Conservation (phyloP, 1,140 invertebrate genomes). For the Ceratina australensis region DNA sequence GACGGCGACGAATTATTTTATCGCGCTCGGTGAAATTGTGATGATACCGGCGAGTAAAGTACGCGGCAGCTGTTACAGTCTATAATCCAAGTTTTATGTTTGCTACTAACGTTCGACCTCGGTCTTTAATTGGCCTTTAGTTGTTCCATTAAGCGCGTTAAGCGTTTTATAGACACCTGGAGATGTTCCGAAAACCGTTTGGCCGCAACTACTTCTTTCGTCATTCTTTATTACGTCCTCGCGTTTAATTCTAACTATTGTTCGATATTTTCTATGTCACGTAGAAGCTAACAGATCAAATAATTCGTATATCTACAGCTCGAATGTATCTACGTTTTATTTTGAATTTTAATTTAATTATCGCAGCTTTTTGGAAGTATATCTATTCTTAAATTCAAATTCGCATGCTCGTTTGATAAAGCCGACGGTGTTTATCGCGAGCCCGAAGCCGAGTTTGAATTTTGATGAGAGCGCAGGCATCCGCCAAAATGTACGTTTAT, state of each 20-base stretch:
- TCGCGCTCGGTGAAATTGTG: not conserved
- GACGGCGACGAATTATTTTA: not conserved
- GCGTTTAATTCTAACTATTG: not conserved
- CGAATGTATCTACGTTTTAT: no score
- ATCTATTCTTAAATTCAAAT: not conserved
- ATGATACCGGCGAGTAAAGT: not conserved
- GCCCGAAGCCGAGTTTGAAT: constrained; percentile 1
- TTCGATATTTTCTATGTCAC: not conserved
- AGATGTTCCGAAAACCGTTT: constrained; percentile 6
- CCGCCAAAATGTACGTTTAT: not conserved
- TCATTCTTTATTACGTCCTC: not conserved
- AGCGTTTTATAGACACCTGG: constrained; percentile 33
- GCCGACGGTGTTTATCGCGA: not conserved
- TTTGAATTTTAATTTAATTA: no score
- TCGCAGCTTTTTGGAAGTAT: no score
- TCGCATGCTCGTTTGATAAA: not conserved
- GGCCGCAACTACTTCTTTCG: not conserved
- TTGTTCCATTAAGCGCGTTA: constrained; percentile 10
- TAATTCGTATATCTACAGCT: no score
- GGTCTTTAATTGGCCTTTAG: constrained; percentile 32
- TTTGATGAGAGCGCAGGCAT: not conserved
- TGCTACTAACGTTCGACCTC: constrained; percentile 11
- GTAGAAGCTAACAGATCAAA: not conserved
- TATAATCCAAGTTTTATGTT: constrained; percentile 37
- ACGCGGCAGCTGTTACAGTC: constrained; percentile 30